Evolutionary conservation across 2,113 vertebrate genomes (phyloP).

Genomic region (Pan troglodytes): DNA sequence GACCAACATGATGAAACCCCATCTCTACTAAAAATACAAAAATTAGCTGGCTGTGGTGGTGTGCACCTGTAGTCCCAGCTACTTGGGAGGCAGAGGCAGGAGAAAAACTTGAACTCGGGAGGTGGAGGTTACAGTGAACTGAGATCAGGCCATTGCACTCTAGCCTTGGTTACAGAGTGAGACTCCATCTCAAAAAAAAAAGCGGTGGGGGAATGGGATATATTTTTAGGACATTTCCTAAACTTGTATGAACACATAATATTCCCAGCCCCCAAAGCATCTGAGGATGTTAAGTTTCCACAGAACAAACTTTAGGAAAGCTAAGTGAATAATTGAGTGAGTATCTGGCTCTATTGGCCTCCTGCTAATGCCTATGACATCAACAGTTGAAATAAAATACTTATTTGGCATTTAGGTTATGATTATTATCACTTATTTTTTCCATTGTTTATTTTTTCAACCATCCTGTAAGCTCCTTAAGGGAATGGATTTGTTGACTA

Average conservation of each 20-base stretch:
- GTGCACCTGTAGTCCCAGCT: too few relatives aligned
- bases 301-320: background rate
- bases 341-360: background rate
- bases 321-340: background rate
- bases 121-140: too few relatives aligned
- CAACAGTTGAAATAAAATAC: background rate
- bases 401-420: background rate
- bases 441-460: background rate
- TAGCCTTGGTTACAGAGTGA: too few relatives aligned
- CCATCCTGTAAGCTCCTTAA: background rate
- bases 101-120: too few relatives aligned
- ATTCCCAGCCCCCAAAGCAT: background rate
- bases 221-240: conserved; percentile 7
- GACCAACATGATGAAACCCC: too few relatives aligned
- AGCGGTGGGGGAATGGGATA: background rate
- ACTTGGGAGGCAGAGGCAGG: too few relatives aligned
- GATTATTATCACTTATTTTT: background rate
- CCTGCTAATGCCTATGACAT: background rate
- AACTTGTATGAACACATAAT: background rate
- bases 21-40: too few relatives aligned
- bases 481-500: background rate
- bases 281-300: background rate
- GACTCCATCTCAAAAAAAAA: too few relatives aligned
- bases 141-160: too few relatives aligned
- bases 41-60: too few relatives aligned